Evolutionary conservation across 2,797 vertebrate genomes (phyloP).

Genomic region (Phrynocephalus forsythii): DNA sequence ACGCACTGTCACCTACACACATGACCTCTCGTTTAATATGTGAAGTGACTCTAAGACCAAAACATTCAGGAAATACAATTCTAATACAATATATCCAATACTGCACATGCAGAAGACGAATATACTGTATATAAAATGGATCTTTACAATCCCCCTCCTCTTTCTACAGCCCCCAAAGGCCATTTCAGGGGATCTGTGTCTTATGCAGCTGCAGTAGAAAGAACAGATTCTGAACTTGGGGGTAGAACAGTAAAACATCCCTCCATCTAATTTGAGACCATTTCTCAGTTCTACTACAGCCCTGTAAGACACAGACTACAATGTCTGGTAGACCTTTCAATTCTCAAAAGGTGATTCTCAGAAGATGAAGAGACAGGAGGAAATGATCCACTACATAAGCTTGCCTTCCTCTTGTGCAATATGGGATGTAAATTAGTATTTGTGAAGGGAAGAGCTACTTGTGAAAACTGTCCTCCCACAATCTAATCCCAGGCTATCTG

Average conservation of each 20-base stretch:
- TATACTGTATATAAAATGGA: neutral
- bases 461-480: slow-evolving; percentile 16
- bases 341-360: neutral
- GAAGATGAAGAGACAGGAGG: neutral
- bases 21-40: neutral
- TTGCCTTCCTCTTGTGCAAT: neutral
- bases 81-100: slow-evolving; percentile 2
- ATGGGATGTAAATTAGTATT: neutral
- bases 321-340: neutral
- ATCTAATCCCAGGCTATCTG: neutral
- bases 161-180: neutral
- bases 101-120: neutral
- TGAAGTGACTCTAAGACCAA: neutral
- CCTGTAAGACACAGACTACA: neutral
- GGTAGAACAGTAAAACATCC: neutral
- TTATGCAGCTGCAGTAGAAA: neutral
- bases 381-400: neutral
- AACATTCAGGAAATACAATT: slow-evolving; percentile 1
- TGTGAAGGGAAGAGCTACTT: neutral
- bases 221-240: neutral
- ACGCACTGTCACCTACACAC: neutral
- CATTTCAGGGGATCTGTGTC: neutral
- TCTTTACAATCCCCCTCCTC: neutral
- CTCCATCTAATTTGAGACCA: no score
- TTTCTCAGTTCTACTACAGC: neutral